Evolutionary conservation across 1,140 invertebrate species (phyloP).

Genomic region (Drosophila guanche): DNA sequence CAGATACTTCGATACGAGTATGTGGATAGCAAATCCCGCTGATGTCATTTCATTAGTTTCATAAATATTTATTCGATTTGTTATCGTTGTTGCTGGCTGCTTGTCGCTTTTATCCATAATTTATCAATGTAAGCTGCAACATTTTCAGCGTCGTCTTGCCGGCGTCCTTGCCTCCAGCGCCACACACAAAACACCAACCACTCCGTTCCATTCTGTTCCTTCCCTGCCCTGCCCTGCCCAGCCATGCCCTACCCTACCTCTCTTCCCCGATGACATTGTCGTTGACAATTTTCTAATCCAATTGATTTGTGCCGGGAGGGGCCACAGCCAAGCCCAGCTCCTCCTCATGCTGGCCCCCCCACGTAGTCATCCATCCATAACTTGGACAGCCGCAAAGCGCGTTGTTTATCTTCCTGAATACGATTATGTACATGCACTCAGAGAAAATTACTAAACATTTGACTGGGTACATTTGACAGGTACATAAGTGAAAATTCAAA

Average conservation of each 20-base stretch:
- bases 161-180: slow-evolving; percentile 2
- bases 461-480: too few relatives aligned
- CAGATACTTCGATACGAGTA: slow-evolving; percentile 7
- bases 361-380: slow-evolving; percentile 33
- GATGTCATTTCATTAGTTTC: slow-evolving; percentile 81
- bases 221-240: neutral
- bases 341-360: neutral
- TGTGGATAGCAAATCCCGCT: slow-evolving; percentile 34
- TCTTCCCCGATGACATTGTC: slow-evolving; percentile 32
- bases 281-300: slow-evolving; percentile 81
- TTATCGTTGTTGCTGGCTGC: slow-evolving; percentile 46
- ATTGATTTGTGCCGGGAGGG: slow-evolving; percentile 77
- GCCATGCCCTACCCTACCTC: neutral
- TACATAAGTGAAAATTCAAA: too few relatives aligned
- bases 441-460: neutral
- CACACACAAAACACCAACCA: neutral
- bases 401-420: slow-evolving; percentile 71
- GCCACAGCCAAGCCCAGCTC: slow-evolving; percentile 14
- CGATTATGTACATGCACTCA: slow-evolving; percentile 4
- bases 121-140: slow-evolving; percentile 77
- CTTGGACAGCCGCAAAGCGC: slow-evolving; percentile 55
- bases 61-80: slow-evolving; percentile 80
- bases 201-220: neutral
- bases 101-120: slow-evolving; percentile 72
- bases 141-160: slow-evolving; percentile 55